A percentile compares a stretch with the other conserved stretches of the same genome.
Conservation (phyloP, 2,113 vertebrate genomes). For the Vidua chalybeata region DNA sequence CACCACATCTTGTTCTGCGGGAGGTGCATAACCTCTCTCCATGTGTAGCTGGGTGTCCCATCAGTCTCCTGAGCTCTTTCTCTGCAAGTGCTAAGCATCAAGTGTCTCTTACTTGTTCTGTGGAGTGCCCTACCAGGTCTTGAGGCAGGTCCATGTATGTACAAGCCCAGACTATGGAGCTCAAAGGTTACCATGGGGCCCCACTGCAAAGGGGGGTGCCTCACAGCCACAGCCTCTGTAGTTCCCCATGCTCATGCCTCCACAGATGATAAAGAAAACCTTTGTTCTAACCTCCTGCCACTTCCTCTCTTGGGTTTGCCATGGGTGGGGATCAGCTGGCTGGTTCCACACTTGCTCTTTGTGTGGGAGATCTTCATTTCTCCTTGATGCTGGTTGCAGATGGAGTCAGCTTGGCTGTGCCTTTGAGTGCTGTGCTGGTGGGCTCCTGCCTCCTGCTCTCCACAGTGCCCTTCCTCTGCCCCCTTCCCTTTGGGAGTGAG, state of each 20-base stretch:
- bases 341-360: constrained; percentile 12
- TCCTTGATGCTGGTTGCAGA: neutral
- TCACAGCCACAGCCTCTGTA: neutral
- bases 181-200: neutral
- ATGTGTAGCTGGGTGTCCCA: neutral
- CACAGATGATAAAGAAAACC: neutral
- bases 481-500: neutral
- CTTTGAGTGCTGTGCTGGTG: neutral
- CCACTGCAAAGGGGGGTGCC: neutral
- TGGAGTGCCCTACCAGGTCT: neutral
- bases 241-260: neutral
- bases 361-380: neutral
- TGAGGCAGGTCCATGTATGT: neutral
- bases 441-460: neutral
- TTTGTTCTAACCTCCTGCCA: neutral
- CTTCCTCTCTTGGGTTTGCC: constrained; percentile 19
- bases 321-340: neutral
- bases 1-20: fast-evolving
- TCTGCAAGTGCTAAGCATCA: neutral
- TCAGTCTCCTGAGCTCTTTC: neutral
- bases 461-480: neutral
- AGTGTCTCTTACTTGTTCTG: neutral
- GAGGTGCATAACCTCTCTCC: neutral
- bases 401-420: neutral
- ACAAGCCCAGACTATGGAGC: neutral